Base-by-base conservation (phyloP, 2,797 vertebrate genomes). In the Hyperoplus lanceolatus region DNA sequence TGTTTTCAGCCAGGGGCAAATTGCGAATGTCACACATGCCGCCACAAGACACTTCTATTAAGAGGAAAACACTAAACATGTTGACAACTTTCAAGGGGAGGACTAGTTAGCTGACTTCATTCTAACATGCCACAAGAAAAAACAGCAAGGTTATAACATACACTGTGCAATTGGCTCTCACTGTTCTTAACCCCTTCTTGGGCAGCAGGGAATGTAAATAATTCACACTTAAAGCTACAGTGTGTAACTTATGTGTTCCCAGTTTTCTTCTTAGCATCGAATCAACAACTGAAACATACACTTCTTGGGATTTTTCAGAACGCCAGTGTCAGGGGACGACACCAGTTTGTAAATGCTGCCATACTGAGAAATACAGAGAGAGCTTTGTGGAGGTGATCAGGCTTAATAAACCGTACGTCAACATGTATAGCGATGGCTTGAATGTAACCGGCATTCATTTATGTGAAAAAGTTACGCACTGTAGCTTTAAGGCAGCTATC, bases 201-300 rank as follows among this genome's bases (percentile, higher is more conserved):
- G 42, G 58, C n/a, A 63, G 29, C 6, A 43, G n/a, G 59, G 38
- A 41, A 87, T 80, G 60, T 58, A 82, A 79, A 87, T 77, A 57
- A 16, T 81, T 88, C 63, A 70, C 10, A 54, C 29, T 29, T 29
- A 29, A 29, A 29, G 29, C 29, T 3, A 29, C 29, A 29, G 29
- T 29, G 29, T 3, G 29, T 29, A 29, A 29, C 3, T 29, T 21
- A 21, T 21, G 21, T 2, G 21, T 21, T 21, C 21, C 29, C 29
- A 29, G 29, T 3, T 29, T 29, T 29, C 3, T 29, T 29, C 29
- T 29, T 3, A 29, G 29, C 29, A 3, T 29, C 3, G 29, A 29
- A 29, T 29, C 29, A 29, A 29, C 29, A 29, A 29, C 29, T 29
- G 29, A 29, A 29, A 29, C 29, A 29, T 29, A 3, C 29, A 3